Percentiles rank a stretch among this genome's conserved stretches.
These are phyloP conservation scores for Mesorhabditis belari DNA, from an alignment of 2,888 invertebrate genomes.

Conservation along the genomic window DNA sequence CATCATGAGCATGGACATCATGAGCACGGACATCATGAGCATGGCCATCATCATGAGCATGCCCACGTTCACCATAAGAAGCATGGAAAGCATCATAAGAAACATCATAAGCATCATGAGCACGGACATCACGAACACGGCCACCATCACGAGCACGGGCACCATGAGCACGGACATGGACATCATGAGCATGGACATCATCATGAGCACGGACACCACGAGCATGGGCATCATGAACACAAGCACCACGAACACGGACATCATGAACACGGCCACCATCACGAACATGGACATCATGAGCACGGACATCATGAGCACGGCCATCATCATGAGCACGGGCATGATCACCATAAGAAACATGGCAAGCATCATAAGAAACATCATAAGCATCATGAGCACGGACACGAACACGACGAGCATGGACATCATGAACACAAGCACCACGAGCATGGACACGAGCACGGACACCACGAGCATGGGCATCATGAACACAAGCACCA, in stretches of 20 bases:
- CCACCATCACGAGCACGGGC: background rate
- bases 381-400: background rate
- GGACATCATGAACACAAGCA: background rate
- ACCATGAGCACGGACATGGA: background rate
- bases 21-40: background rate
- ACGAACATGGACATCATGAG: background rate
- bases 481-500: background rate
- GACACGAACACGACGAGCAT: background rate
- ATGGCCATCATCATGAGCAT: background rate
- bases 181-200: background rate
- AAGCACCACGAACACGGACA: background rate
- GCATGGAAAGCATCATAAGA: background rate
- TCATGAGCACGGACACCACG: background rate
- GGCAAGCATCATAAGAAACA: background rate
- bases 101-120: background rate
- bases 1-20: background rate
- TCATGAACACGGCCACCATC: background rate
- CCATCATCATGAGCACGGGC: too few species aligned
- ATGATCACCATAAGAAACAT: background rate
- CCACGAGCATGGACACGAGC: background rate
- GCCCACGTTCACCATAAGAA: too few species aligned
- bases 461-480: background rate
- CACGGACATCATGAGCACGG: too few species aligned
- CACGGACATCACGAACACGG: background rate
- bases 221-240: background rate